Conservation (phyloP, 2,797 vertebrate genomes). For the Moxostoma hubbsi region DNA sequence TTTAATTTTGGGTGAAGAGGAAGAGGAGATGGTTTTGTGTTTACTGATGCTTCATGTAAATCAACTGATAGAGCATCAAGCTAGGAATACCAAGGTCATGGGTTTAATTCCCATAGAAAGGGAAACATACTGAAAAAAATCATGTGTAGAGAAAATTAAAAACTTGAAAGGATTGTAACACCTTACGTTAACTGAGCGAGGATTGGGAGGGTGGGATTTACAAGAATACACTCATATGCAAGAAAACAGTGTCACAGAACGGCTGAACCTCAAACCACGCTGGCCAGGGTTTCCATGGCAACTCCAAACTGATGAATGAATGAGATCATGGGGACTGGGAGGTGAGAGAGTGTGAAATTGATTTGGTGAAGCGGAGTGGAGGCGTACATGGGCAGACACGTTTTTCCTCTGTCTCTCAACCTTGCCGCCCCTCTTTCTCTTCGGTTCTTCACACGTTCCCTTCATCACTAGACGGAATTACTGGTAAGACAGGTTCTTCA, state of each 20-base stretch:
- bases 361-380: constrained; percentile 84
- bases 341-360: constrained; percentile 95
- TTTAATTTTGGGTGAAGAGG: no score
- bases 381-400: constrained; percentile 77
- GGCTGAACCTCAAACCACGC: constrained; percentile 73
- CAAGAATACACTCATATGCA: background rate
- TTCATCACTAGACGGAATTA: constrained; percentile 60
- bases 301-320: constrained; percentile 92
- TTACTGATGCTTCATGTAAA: no score
- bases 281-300: constrained; percentile 86
- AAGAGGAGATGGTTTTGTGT: no score
- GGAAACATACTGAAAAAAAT: no score
- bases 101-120: no score
- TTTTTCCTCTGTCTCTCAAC: constrained; percentile 68
- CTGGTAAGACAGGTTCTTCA: constrained; percentile 67
- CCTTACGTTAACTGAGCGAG: constrained; percentile 48
- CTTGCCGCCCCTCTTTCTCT: constrained; percentile 22
- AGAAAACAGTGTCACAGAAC: constrained; percentile 61
- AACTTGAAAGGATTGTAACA: constrained; percentile 56
- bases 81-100: no score
- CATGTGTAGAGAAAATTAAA: no score
- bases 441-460: constrained; percentile 55
- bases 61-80: no score
- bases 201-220: constrained; percentile 60
- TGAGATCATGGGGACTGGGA: constrained; percentile 86